phyloP scores from a whole-genome alignment of 2,888 invertebrate species.

The Rosalia funebris region DNA sequence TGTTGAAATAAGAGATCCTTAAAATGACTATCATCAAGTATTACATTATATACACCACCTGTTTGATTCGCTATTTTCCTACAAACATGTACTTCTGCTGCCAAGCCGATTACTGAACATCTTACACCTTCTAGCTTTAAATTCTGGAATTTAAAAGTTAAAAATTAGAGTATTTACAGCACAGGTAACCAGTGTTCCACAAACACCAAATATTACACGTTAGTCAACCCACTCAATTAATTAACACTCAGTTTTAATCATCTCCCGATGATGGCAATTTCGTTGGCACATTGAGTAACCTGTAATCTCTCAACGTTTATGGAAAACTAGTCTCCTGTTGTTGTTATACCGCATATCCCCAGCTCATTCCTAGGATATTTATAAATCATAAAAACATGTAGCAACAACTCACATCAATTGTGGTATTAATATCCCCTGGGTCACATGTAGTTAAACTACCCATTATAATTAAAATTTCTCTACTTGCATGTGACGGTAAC shows the following conservation, averaged over 20 bases:
- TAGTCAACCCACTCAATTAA: too few species aligned
- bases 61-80: conserved; percentile 87
- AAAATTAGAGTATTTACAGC: too few species aligned
- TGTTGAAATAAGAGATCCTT: conserved; percentile 73
- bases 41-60: conserved; percentile 86
- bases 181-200: too few species aligned
- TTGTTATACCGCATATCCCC: too few species aligned
- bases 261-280: too few species aligned
- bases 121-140: conserved; percentile 85
- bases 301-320: too few species aligned
- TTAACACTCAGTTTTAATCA: too few species aligned
- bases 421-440: conserved; percentile 89
- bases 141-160: conserved; percentile 68
- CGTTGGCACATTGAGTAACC: too few species aligned
- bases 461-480: conserved; percentile 91
- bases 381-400: too few species aligned
- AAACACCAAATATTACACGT: too few species aligned
- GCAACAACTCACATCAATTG: conserved; percentile 73
- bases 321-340: too few species aligned
- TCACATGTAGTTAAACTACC: conserved; percentile 97
- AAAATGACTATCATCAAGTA: conserved; percentile 84
- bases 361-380: too few species aligned
- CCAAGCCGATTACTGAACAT: conserved; percentile 93
- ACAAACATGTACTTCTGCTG: conserved; percentile 94
- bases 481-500: conserved; percentile 93